Evolutionary conservation across 1,140 invertebrate genomes (phyloP).

Genomic region (Rhopalosiphum maidis): DNA sequence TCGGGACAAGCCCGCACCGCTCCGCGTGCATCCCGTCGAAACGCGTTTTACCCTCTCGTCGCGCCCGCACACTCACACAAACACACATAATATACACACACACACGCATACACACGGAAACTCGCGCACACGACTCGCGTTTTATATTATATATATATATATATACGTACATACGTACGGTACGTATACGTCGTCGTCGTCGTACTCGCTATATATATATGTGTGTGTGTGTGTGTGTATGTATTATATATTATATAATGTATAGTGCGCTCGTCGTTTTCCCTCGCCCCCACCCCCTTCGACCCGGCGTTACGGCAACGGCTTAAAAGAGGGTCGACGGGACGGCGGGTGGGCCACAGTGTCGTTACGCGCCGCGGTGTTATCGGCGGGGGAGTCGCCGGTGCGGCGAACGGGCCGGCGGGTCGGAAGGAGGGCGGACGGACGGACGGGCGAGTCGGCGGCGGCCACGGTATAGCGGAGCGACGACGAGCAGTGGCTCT

Average conservation of each 20-base stretch:
- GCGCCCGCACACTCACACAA: background rate
- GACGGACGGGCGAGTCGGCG: background rate
- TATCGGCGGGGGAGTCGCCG: background rate
- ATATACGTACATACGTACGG: background rate
- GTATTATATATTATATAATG: background rate
- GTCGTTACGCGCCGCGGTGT: background rate
- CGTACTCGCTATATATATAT: background rate
- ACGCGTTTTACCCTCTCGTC: slow-evolving; percentile 10
- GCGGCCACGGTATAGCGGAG: background rate
- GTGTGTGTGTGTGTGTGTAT: background rate
- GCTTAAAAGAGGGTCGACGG: slow-evolving; percentile 43
- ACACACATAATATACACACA: too few species aligned
- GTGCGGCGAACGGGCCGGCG: background rate
- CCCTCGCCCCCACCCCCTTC: background rate
- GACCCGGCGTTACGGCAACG: background rate
- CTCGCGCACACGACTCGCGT: background rate
- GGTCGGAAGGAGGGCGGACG: background rate
- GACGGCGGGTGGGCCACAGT: background rate
- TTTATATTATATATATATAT: background rate
- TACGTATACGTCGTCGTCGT: background rate
- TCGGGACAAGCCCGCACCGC: background rate
- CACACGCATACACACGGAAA: background rate
- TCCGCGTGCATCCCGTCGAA: background rate
- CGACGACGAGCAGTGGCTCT: background rate
- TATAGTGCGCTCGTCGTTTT: slow-evolving; percentile 8